Base-by-base conservation (phyloP, 2,113 vertebrate genomes). In the Theristicus caerulescens region DNA sequence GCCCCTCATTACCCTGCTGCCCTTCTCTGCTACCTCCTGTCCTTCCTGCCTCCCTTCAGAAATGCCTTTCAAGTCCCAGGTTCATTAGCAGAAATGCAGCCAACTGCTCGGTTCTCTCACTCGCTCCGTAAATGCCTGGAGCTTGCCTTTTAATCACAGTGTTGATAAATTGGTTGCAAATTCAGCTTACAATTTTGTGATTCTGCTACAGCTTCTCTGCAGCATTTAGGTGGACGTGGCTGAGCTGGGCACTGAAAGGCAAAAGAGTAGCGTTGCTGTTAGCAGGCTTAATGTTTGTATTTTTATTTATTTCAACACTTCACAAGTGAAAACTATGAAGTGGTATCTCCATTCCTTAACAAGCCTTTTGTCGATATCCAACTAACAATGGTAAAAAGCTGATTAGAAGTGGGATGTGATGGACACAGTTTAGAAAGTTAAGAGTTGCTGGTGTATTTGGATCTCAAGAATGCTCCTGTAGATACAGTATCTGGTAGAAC, bases 31-130 rank as follows among this genome's bases (percentile, higher is more conserved):
- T 96, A 81, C 97, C 92, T 98, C 92, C 90, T 96, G 55, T 98
- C 97, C 92, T 97, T 94, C 71, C 93, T 97, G 79, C 76, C 91
- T 98, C 98, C 98, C 94, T 98, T 98, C 98, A 98, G 98, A 98
- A 98, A 97, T 93, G 83, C 97, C 97, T 98, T 97, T 98, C 96
- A 96, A 98, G 98, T 98, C 97, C 97, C 98, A 97, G 97, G 96
- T 98, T 99, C 98, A 96, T 99, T 98, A 99, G 97, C 96, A 90
- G 96, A 98, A 98, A 97, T 76, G 70, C 77, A 95, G 86, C 64
- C 83, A 95, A 93, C 80, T 76, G 38, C 83, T 94, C 44, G 5
- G 74, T 94, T 98, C 95, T 96, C 93, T 97, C 88, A 97, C 62
- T 92, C 11, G 1, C 52, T 93, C 86, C 85, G 89, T 94, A 87